Base-by-base conservation (phyloP, 2,797 vertebrate species). In the Tapirus indicus region DNA sequence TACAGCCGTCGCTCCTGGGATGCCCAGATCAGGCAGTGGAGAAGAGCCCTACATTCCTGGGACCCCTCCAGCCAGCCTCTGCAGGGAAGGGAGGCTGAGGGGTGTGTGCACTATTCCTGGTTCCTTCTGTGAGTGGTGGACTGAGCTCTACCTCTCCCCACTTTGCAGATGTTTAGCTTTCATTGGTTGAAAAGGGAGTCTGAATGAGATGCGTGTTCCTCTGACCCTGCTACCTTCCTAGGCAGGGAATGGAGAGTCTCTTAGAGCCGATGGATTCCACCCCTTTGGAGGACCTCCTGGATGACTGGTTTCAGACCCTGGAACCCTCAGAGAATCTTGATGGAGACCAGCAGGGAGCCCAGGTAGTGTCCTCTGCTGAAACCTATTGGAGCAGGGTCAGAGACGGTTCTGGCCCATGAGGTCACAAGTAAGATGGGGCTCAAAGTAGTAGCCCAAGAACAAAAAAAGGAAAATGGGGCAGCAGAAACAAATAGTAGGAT, bases 1-100 rank as follows among this genome's bases (percentile, higher is more conserved):
- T 99, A 99, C 95, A 99, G 99, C 96, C 98, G 98, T 44, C 98
- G 98, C 72, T 99, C 99, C 69, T 99, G 99, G 99, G 99, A 99
- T 98, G 99, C 99, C 99, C 99, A 99, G 98, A 99, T 99, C 91
- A 99, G 99, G 72, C 98, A 99, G 49, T 99, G 99, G 99, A 98
- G 99, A 98, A 98, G 99, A 91, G 99, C 99, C 3, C 98, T 99
- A 90, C 99, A 99, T 98, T 98, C 98, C 32, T 99, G 99, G 99
- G 99, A 99, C 29, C 62, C 66, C 44, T 75, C 91, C 32, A 77
- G 56, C 23, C 64, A 92, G 41, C 62, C 75, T 91, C 80, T 92
- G 62, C 69, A 87, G 25, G 29, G 38, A 58, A 96, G 35, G 7
- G 8, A 64, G 13, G 11, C 58, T 83, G 13, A 95, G 91, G 77